phyloP scores from a whole-genome alignment of 2,797 vertebrate species.

The Neopelma chrysocephalum region DNA sequence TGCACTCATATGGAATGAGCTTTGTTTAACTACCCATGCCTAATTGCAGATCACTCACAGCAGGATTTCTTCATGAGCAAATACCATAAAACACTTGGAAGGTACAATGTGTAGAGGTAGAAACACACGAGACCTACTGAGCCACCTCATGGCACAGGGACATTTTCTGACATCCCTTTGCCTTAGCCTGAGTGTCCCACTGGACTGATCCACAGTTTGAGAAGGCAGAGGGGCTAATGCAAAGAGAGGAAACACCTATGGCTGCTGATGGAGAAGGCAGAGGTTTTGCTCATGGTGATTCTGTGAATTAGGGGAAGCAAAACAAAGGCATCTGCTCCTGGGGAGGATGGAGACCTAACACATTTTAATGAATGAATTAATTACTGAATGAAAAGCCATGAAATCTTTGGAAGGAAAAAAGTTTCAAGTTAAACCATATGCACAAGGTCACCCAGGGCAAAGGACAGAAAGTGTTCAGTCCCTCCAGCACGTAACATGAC shows the following conservation, averaged over 20 bases:
- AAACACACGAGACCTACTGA: rapidly evolving
- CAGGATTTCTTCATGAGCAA: background rate
- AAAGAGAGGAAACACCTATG: background rate
- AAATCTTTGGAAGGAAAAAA: background rate
- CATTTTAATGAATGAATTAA: background rate
- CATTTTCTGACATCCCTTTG: rapidly evolving
- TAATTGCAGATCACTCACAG: background rate
- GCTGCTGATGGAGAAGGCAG: background rate
- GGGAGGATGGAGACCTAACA: too few relatives aligned
- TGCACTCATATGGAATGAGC: background rate
- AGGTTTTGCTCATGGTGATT: background rate
- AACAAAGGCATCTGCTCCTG: background rate
- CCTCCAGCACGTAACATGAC: background rate
- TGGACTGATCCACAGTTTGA: rapidly evolving
- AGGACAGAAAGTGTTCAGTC: background rate
- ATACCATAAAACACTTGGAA: rapidly evolving
- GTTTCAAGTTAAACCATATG: background rate
- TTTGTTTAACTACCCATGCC: background rate
- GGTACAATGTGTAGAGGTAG: background rate
- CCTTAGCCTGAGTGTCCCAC: background rate
- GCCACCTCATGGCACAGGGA: rapidly evolving
- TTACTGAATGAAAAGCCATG: background rate
- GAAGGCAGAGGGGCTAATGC: background rate
- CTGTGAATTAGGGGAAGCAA: background rate
- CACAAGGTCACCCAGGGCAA: background rate